Evolutionary conservation across 2,113 vertebrate genomes (phyloP), one percentile per base, ranked within the genome.

Genomic region (Desmodus rotundus): DNA sequence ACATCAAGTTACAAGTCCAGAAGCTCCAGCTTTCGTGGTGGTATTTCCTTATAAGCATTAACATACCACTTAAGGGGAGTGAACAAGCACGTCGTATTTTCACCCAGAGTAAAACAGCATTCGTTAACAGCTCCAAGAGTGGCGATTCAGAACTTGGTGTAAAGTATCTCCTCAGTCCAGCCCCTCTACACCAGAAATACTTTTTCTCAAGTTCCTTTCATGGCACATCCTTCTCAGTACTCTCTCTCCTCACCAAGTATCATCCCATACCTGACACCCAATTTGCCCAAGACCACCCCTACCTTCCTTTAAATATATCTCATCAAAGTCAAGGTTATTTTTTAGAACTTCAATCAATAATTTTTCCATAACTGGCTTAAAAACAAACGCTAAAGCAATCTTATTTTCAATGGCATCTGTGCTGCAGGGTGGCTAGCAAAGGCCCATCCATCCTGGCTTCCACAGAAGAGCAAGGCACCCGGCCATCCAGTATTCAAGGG

Each of bases 301-400:
- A 82, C 6, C 6, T 82, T 86, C 41, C 19, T 95, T 89, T 68
- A 67, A 63, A 50, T 19, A 91, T 85, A 93, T 96, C 67, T 90
- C n/a, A 82, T 45, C 70, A 91, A 94, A 91, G 56, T 72, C 80
- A 92, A 68, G 22, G 15, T 50, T 88, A 67, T 67, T 58, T 82
- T 92, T 83, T 26, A 81, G 31, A 45, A 45, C 43, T 74, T 68
- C 28, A 33, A 54, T 89, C 76, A 93, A 72, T 26, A 91, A 41
- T 84, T 91, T 28, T 73, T 65, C 68, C 31, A 50, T 31, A 83
- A 90, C 1, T 80, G 33, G 6, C 89, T 80, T 72, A 54, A 88
- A 45, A 73, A 67, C 2, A 83, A 89, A 95, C 70, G 38, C 19
- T 43, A 41, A 22, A 81, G 56, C 19, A 63, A 70, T 73, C 70